Base-by-base conservation (phyloP, 2,888 invertebrate species). In the Clunio marinus region DNA sequence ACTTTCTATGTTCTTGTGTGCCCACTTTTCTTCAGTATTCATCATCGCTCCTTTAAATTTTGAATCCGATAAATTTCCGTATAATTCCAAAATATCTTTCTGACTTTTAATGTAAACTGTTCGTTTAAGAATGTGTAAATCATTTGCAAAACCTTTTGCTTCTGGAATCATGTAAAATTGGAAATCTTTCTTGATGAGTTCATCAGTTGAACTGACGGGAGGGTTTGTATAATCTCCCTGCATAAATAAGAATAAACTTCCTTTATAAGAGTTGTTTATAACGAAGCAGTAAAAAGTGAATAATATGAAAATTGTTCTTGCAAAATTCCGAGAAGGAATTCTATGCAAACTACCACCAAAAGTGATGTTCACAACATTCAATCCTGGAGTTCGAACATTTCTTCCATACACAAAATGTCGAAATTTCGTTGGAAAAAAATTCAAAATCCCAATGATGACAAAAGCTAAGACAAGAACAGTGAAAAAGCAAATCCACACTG, bases 351-450 rank as follows among this genome's bases (percentile, higher is more conserved):
- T 37, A 5, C 57, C 62, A 1, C 69, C 69, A 2, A 69, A 57
- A 27, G 22, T 3, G n/a, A 69, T 24, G 15, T 59, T 58, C 2
- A 69, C 17, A 8, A 68, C 45, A 32, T 69, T 69, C 55, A 69
- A 45, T 1, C 32, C 20, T 8, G 69, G 69, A 41, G 28, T 60
- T 20, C 60, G 20, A 24, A 24, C 55, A 2, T 15, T 15, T 8
- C 17, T 35, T 1, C 69, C 69, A 57, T 62, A 35, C 0, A 69
- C n/a, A 55, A 69, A 69, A n/a, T 59, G 25, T 25, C 60, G 69
- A 2, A 41, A 13, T 4, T 5, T 1, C 13, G 57, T 46, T 0
- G 17, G 2, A 1, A 2, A 2, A 8, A 27, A 20, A 10, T 24
- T 57, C 8, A 57, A 5, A 7, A 27, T 4, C 5, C 13, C 25